phyloP scores from a whole-genome alignment of 2,888 invertebrate species.

The Poecilobothrus nobilitatus region DNA sequence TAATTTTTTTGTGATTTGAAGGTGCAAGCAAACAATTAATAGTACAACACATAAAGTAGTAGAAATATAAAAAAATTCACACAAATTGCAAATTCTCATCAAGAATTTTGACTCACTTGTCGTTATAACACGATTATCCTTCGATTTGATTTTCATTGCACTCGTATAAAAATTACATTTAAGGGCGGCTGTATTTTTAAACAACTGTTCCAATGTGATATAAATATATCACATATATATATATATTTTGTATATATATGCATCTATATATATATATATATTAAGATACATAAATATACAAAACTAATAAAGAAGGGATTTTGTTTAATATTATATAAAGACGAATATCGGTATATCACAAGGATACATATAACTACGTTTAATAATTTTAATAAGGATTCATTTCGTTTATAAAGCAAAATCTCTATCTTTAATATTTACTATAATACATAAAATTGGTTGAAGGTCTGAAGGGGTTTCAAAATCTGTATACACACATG shows the following conservation, averaged over 20 bases:
- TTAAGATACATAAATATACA: slow-evolving; percentile 16
- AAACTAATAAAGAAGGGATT: neutral
- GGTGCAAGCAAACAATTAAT: slow-evolving; percentile 23
- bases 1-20: slow-evolving; percentile 22
- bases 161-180: slow-evolving; percentile 12
- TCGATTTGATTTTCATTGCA: slow-evolving; percentile 40
- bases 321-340: neutral
- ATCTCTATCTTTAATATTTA: neutral
- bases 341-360: neutral
- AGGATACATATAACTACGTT: neutral
- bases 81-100: neutral
- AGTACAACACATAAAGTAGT: neutral
- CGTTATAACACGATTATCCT: slow-evolving; percentile 45
- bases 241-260: too few species aligned
- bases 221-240: slow-evolving; percentile 14
- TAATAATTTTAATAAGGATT: too few species aligned
- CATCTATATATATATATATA: slow-evolving; percentile 2
- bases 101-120: slow-evolving; percentile 37
- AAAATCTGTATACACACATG: slow-evolving; percentile 18
- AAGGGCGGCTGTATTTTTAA: slow-evolving; percentile 9
- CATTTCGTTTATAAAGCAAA: too few species aligned
- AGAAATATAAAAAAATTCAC: neutral
- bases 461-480: neutral
- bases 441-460: neutral
- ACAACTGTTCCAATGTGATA: slow-evolving; percentile 1